A percentile compares a stretch with the other conserved stretches of the same genome.
Evolutionary conservation across 2,888 invertebrate species (phyloP).

Genomic region (Blastobasis lacticolella): DNA sequence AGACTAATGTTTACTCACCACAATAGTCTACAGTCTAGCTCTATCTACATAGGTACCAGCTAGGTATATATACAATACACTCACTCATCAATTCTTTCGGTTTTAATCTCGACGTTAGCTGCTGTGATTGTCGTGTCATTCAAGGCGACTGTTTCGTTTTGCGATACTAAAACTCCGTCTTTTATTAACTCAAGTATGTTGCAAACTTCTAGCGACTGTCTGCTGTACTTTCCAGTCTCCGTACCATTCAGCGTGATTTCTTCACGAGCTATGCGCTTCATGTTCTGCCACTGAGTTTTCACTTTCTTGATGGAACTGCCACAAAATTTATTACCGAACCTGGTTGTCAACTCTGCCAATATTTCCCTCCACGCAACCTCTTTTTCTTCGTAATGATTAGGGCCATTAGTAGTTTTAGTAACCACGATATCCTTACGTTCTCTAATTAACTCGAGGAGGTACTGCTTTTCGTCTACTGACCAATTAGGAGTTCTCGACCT

Average conservation of each 20-base stretch:
- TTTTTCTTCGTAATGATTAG: slow-evolving; percentile 61
- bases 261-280: slow-evolving; percentile 65
- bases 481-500: slow-evolving; percentile 63
- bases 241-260: slow-evolving; percentile 49
- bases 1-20: too few relatives aligned
- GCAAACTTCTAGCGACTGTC: slow-evolving; percentile 55
- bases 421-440: slow-evolving; percentile 57
- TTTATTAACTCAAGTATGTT: slow-evolving; percentile 49
- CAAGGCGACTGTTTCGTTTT: slow-evolving; percentile 32
- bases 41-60: neutral
- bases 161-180: slow-evolving; percentile 39
- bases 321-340: slow-evolving; percentile 55
- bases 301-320: slow-evolving; percentile 60
- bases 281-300: slow-evolving; percentile 69
- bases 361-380: slow-evolving; percentile 65
- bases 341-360: slow-evolving; percentile 39
- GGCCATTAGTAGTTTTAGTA: slow-evolving; percentile 54
- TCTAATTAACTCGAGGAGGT: slow-evolving; percentile 60
- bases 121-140: slow-evolving; percentile 37
- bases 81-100: slow-evolving; percentile 65
- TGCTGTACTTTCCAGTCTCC: slow-evolving; percentile 39
- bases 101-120: slow-evolving; percentile 54
- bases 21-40: too few relatives aligned
- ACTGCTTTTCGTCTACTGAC: slow-evolving; percentile 63
- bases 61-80: slow-evolving; percentile 18